Base-by-base conservation (phyloP, 2,888 invertebrate genomes). In the Trisateles emortualis region DNA sequence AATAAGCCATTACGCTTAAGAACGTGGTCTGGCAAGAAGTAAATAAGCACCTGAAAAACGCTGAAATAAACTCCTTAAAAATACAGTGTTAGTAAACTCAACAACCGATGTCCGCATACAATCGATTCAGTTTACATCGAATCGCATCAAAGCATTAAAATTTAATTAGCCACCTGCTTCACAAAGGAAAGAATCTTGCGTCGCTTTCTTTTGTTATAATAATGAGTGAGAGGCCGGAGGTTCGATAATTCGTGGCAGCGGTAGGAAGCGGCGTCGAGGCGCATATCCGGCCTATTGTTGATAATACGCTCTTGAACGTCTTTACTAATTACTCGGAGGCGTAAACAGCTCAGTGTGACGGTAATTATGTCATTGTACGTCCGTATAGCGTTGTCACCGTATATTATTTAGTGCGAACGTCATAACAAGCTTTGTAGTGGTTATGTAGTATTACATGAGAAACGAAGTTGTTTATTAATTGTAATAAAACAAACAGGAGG, bases 81-180 rank as follows among this genome's bases (percentile, higher is more conserved):
- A 19, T 32, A 40, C 29, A 43, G 55, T 51, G 63, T 68, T 62
- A 64, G 53, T 52, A 45, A 63, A 76, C 72, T 77, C 76, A 56
- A 79, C 70, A 74, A 77, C 70, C 71, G 67, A 76, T 68, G 66
- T 70, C 75, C 68, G 67, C 58, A 53, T 54, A 60, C 53, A 80
- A 84, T 83, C 75, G 76, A 82, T 84, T 81, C 68, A 71, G 52
- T 78, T 72, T 72, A 76, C 76, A 74, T 71, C 64, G 64, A 79
- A 76, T 76, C 76, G 76, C 78, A 84, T 83, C 76, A 81, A 80
- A 72, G 76, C 81, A 81, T 85, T 79, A 78, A 83, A 86, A 87
- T 86, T 86, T 81, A 86, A 90, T 90, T 87, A 88, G 74, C 81
- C 84, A 87, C 86, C 85, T 86, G 87, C 76, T 76, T 76, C 65